Evolutionary conservation across 1,140 invertebrate genomes (phyloP), one percentile per base, ranked within the genome.

Genomic region (Saccostrea echinata): DNA sequence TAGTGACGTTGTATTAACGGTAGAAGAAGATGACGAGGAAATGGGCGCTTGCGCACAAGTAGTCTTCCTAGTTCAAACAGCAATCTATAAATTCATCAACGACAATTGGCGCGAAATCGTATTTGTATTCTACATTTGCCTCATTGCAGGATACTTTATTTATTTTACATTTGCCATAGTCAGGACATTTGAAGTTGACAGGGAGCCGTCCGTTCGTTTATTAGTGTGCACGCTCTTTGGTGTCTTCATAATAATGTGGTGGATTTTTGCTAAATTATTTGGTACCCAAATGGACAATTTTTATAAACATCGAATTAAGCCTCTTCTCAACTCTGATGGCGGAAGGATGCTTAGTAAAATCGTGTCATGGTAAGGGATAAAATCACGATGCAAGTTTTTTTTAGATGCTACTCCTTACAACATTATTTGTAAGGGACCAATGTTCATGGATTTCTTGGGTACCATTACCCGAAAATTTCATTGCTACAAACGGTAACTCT

Each of bases 131-230:
- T 21, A 89, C 18, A 18, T 86, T 9, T 2, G 88, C 18, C 71
- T 88, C 11, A 12, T 88, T 3, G 21, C 61, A 51, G 53, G 81
- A 4, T 90, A 89, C 57, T 81, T 87, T 11, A 53, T 55, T 0
- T 91, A 91, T 71, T 91, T 91, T 52, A 81, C 51, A 4, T 86
- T 68, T 82, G 88, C 88, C n/a, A 86, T 90, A 81, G 71, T 35
- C n/a, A 88, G 80, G 30, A 68, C 80, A 6, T 91, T 91, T 80
- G 88, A 86, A 12, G 86, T 90, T 35, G 88, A 88, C 33, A 86
- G 81, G 0, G 68, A 76, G 11, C 68, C 68, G 1, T 88, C 88
- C 0, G 81, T 91, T 1, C 64, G 86, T 35, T 76, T 91, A 13
- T 52, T 91, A 21, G 86, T 85, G 8, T 86, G 87, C 51, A 85